Conservation (phyloP, 2,113 vertebrate species). For the Myotis yumanensis region DNA sequence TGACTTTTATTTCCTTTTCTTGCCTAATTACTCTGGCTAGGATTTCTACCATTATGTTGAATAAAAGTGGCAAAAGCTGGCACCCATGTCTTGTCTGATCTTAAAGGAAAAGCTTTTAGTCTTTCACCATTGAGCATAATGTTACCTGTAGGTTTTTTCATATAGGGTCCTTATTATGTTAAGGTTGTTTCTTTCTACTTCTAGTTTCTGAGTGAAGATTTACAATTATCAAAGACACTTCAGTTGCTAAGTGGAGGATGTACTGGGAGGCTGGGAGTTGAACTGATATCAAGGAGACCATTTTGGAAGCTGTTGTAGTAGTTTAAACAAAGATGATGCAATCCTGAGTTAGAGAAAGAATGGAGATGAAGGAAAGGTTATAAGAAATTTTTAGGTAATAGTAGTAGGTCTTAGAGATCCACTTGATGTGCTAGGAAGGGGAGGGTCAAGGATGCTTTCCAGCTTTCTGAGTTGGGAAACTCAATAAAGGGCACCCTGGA, state of each 20-base stretch:
- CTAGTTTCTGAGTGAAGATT: neutral
- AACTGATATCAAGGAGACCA: neutral
- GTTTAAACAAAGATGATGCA: neutral
- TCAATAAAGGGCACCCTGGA: neutral
- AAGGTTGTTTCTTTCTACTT: neutral
- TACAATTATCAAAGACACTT: neutral
- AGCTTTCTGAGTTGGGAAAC: neutral
- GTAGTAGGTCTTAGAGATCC: neutral
- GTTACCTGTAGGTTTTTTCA: neutral
- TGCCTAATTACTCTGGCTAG: neutral
- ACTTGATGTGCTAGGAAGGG: neutral
- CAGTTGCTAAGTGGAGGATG: neutral
- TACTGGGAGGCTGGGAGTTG: neutral
- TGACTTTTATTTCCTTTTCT: constrained; percentile 52
- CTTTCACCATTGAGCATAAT: neutral
- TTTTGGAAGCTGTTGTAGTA: constrained; percentile 1
- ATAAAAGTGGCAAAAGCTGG: neutral
- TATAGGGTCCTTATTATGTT: neutral
- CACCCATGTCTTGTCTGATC: neutral
- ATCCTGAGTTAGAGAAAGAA: neutral
- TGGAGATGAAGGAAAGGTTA: neutral
- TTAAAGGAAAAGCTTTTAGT: neutral
- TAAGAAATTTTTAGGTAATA: neutral
- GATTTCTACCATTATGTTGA: neutral
- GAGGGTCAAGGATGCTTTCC: neutral